Evolutionary conservation across 2,113 vertebrate genomes (phyloP).

Genomic region (Acrocephalus kingi): DNA sequence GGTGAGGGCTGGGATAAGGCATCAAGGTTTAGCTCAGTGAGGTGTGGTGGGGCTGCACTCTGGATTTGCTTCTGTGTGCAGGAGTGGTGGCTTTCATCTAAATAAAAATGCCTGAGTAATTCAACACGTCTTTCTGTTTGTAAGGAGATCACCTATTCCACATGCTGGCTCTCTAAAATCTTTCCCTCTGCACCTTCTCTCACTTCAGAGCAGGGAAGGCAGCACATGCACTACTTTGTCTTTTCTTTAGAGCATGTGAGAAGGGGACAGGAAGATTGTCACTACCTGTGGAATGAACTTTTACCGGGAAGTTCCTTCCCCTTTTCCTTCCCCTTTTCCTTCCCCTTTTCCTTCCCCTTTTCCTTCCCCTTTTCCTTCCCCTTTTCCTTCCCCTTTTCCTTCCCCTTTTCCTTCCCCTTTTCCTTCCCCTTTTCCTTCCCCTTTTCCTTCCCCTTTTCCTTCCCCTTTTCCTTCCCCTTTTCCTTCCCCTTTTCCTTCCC

Average conservation of each 20-base stretch:
- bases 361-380: no score
- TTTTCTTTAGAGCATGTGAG: background rate
- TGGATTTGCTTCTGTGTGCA: background rate
- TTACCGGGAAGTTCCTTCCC: no score
- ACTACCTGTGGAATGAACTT: background rate
- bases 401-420: no score
- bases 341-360: no score
- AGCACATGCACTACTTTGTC: fast-evolving
- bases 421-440: no score
- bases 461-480: no score
- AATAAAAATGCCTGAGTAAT: background rate
- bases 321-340: no score
- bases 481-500: no score
- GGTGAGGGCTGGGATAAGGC: background rate
- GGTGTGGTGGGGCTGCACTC: fast-evolving
- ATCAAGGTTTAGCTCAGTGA: background rate
- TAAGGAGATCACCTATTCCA: background rate
- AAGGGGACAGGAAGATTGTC: background rate
- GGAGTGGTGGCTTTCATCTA: background rate
- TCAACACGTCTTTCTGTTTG: fast-evolving
- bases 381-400: no score
- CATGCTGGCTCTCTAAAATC: background rate
- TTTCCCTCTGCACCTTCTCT: background rate
- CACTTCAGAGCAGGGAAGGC: background rate
- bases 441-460: no score